Percentiles rank a stretch among this genome's conserved stretches.
phyloP scores from a whole-genome alignment of 2,113 vertebrate species.

The Oophaga pumilio region DNA sequence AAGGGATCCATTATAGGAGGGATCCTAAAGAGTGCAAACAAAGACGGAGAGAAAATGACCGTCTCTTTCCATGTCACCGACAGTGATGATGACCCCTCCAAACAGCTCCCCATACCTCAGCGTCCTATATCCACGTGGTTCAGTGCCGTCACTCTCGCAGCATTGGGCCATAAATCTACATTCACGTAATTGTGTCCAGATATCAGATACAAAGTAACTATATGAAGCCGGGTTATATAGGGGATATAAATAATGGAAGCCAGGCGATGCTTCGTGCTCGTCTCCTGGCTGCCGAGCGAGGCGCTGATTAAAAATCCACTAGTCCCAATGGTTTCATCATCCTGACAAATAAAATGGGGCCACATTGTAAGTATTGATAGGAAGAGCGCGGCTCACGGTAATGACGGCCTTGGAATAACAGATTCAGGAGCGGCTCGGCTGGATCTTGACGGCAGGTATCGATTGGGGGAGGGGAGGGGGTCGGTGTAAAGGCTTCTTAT shows the following conservation, averaged over 20 bases:
- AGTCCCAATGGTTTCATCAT: not conserved
- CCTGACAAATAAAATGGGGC: constrained; percentile 18
- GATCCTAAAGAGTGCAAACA: too few relatives aligned
- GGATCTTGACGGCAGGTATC: not conserved
- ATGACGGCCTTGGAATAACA: constrained; percentile 16
- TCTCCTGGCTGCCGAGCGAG: not conserved
- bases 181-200: not conserved
- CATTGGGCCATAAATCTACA: not conserved
- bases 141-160: not conserved
- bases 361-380: constrained; percentile 15
- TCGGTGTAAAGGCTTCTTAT: not conserved
- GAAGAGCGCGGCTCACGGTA: not conserved
- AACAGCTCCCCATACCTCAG: not conserved
- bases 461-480: not conserved
- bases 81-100: not conserved
- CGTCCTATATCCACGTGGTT: not conserved
- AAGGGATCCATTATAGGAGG: too few relatives aligned
- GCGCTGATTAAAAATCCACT: constrained; percentile 14
- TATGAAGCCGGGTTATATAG: not conserved
- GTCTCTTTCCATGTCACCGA: not conserved
- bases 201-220: not conserved
- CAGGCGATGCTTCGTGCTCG: not conserved
- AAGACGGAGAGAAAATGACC: too few relatives aligned
- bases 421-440: not conserved
- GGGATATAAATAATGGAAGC: not conserved